Conservation (phyloP, 2,888 invertebrate species). For the Sepioteuthis lessoniana region DNA sequence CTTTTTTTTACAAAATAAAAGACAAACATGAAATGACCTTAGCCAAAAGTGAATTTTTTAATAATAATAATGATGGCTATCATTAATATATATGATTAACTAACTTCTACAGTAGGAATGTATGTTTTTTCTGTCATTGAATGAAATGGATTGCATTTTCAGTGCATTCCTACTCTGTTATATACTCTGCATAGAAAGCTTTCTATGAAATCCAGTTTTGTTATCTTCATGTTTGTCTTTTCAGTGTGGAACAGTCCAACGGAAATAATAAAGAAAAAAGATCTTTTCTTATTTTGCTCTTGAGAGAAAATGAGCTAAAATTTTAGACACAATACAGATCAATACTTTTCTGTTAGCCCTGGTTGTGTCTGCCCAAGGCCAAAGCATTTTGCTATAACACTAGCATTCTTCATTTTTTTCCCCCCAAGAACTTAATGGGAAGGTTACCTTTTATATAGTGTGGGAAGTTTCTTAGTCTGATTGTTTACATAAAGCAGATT, state of each 20-base stretch:
- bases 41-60: background rate
- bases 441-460: background rate
- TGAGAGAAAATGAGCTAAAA: background rate
- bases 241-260: background rate
- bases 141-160: too few relatives aligned
- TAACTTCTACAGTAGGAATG: too few relatives aligned
- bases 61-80: background rate
- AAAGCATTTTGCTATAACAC: background rate
- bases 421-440: background rate
- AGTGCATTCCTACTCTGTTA: too few relatives aligned
- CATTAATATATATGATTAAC: too few relatives aligned
- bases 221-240: background rate
- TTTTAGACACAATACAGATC: background rate
- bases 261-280: conserved; percentile 10
- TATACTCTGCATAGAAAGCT: background rate
- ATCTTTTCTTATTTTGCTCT: background rate
- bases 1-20: background rate
- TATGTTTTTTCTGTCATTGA: too few relatives aligned
- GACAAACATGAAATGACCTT: background rate
- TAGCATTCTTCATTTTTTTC: background rate
- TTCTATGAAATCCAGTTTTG: background rate
- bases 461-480: background rate
- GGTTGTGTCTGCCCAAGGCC: background rate
- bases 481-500: background rate
- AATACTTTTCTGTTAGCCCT: background rate